Base-by-base conservation (phyloP, 1,140 invertebrate species). In the Spodoptera litura region DNA sequence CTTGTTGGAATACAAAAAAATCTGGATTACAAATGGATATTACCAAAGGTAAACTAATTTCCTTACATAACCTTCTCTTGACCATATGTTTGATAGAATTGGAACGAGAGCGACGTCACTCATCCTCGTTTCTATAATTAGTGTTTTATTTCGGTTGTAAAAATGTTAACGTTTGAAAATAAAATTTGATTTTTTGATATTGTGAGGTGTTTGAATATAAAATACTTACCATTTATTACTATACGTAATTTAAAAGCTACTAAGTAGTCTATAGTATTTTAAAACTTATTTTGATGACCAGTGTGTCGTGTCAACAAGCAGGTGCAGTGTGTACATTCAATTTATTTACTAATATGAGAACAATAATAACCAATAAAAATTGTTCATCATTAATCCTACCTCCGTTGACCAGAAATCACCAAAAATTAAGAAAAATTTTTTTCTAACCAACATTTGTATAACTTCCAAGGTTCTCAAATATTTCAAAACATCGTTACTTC, bases 61-160 rank as follows among this genome's bases (percentile, higher is more conserved):
- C 70, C 84, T 88, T 88, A 90, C 81, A 88, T 89, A 89, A 89
- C 85, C 85, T 89, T 87, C 81, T 86, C 72, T 66, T 53, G 78
- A 81, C 82, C 79, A 89, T 86, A 87, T 90, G 86, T 87, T 44
- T 85, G 61, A 71, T 78, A 78, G 25, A 88, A 86, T 87, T 81
- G 82, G 85, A 86, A 87, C 83, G 82, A 83, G 81, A 83, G 75
- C 85, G 75, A 90, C 87, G 83, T 89, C 85, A 87, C 73, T 81
- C 73, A 73, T 64, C 15, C 12, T 44, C 56, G 55, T 59, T 12
- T 49, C 6, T 58, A 15, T 3, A 38, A 58, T 49, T 20, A n/a
- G 27, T 20, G 52, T 71, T 55, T 55, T 56, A 38, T 71, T 38
- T 38, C 8, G n/a, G 10, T 3, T 20, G n/a, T 12, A 9, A 44